These are phyloP conservation scores for Patagioenas fasciata DNA, from an alignment of 2,113 vertebrate species.

Conservation along the genomic window DNA sequence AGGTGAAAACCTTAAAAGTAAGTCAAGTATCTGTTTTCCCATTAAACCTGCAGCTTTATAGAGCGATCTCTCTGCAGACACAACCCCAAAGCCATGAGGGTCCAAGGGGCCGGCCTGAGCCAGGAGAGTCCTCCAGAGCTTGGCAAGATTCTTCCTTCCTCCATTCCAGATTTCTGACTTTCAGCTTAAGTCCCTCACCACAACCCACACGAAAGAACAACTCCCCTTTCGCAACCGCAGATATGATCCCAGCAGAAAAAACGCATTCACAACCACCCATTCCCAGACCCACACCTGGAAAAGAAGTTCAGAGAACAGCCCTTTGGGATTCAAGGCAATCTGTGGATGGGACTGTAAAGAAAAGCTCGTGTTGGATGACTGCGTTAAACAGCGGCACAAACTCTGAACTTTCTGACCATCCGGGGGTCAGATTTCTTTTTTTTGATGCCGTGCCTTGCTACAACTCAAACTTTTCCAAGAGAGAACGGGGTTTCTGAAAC, in stretches of 20 bases:
- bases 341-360: background rate
- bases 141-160: background rate
- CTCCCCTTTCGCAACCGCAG: background rate
- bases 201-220: background rate
- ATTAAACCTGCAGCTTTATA: background rate
- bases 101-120: background rate
- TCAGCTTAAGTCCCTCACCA: background rate
- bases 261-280: background rate
- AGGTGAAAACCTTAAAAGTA: background rate
- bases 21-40: background rate
- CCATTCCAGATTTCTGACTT: background rate
- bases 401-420: background rate
- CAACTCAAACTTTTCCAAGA: conserved; percentile 39
- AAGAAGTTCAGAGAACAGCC: background rate
- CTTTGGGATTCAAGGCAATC: background rate
- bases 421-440: background rate
- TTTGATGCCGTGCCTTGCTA: background rate
- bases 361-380: background rate
- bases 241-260: background rate
- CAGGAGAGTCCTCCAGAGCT: background rate
- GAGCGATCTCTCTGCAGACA: background rate
- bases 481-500: background rate
- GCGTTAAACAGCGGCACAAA: background rate
- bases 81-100: background rate
- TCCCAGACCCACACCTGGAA: background rate